Conservation (phyloP, 2,113 vertebrate species). For the Lophochroa leadbeateri region DNA sequence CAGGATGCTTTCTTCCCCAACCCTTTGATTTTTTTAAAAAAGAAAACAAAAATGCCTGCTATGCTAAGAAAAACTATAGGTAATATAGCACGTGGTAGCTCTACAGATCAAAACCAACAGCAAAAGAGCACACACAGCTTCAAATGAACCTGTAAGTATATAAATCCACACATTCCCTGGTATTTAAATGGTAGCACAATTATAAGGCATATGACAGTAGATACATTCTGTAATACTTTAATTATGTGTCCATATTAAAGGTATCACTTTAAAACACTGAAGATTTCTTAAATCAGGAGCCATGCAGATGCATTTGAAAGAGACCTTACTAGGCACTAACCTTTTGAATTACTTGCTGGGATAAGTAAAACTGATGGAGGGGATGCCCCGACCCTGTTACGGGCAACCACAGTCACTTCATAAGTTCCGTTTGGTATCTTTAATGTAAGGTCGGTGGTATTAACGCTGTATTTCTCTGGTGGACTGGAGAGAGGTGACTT, state of each 20-base stretch:
- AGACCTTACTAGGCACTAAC: conserved; percentile 38
- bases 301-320: not conserved
- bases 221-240: not conserved
- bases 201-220: not conserved
- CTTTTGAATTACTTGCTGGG: conserved; percentile 63
- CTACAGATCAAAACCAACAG: not conserved
- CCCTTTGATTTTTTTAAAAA: not conserved
- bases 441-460: conserved; percentile 46
- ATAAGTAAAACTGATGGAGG: conserved; percentile 72
- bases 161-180: not conserved
- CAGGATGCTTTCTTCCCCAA: not conserved
- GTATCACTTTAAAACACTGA: not conserved
- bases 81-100: not conserved
- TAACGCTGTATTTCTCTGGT: conserved; percentile 32
- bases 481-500: not conserved
- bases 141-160: not conserved
- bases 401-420: conserved; percentile 66
- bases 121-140: not conserved
- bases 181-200: not conserved
- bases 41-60: not conserved
- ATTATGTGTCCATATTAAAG: not conserved
- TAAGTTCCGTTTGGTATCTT: conserved; percentile 63
- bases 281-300: not conserved
- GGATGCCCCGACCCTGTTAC: conserved; percentile 81
- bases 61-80: not conserved